Evolutionary conservation across 1,140 invertebrate species (phyloP).

Genomic region (Lutraria rhynchaena): DNA sequence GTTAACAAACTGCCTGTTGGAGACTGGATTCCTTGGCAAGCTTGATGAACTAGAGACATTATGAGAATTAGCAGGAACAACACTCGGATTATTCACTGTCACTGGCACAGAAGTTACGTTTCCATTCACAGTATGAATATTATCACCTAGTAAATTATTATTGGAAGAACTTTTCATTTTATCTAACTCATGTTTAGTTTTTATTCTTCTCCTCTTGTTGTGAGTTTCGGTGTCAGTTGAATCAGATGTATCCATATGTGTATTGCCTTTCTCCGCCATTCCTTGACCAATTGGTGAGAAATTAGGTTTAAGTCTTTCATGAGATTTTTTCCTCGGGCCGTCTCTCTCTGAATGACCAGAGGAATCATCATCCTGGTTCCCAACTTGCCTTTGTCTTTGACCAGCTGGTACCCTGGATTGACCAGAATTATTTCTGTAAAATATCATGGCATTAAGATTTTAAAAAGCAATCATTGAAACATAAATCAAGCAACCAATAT

Average conservation of each 20-base stretch:
- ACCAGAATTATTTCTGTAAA: conserved; percentile 29
- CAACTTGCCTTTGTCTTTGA: conserved; percentile 32
- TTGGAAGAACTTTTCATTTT: conserved; percentile 71
- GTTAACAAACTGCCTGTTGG: not conserved
- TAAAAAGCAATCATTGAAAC: too few species aligned
- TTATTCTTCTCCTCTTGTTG: conserved; percentile 64
- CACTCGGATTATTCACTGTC: not conserved
- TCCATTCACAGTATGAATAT: not conserved
- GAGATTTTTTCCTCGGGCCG: conserved; percentile 8
- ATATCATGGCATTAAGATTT: too few species aligned
- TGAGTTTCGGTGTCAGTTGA: conserved; percentile 75
- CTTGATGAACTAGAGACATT: conserved; percentile 16
- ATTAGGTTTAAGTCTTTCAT: conserved; percentile 17
- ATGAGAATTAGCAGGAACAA: conserved; percentile 4
- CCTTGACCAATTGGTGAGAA: conserved; percentile 42
- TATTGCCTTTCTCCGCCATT: not conserved
- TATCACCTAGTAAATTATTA: conserved; percentile 55
- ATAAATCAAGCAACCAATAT: too few species aligned
- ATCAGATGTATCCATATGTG: conserved; percentile 72
- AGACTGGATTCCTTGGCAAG: conserved; percentile 22
- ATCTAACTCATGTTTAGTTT: conserved; percentile 67
- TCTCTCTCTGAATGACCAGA: conserved; percentile 60
- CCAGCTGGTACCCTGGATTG: conserved; percentile 21
- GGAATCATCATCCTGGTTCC: conserved; percentile 53
- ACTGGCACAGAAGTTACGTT: not conserved